A percentile compares a stretch with the other conserved stretches of the same genome.
Conservation (phyloP, 92 coral and sea anemone species). For the Porites divaricata region DNA sequence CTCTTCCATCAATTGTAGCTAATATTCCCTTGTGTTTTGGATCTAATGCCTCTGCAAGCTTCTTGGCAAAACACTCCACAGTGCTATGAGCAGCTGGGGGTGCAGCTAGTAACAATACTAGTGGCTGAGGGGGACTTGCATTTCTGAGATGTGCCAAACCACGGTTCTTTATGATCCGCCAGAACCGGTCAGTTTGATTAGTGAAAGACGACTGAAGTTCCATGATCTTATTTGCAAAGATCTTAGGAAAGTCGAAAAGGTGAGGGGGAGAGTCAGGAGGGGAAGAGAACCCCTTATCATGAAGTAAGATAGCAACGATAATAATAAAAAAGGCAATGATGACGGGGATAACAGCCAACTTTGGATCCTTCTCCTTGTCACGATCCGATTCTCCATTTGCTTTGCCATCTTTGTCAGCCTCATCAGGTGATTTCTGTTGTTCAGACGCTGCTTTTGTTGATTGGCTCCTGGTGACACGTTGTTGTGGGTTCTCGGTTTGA, state of each 20-base stretch:
- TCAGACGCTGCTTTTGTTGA: too few relatives aligned
- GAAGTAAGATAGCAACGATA: not conserved
- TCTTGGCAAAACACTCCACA: conserved; percentile 79
- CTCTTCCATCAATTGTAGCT: conserved; percentile 29
- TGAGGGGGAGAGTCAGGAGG: conserved; percentile 13
- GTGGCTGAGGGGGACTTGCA: conserved; percentile 62
- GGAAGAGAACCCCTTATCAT: too few relatives aligned
- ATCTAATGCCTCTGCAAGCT: conserved; percentile 62
- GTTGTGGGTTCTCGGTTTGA: too few relatives aligned
- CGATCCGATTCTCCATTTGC: too few relatives aligned
- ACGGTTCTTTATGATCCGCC: conserved; percentile 60
- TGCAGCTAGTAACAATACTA: conserved; percentile 76
- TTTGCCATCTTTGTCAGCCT: too few relatives aligned
- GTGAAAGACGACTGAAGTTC: conserved; percentile 56
- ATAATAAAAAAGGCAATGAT: not conserved
- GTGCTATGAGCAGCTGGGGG: conserved; percentile 59
- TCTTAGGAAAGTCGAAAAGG: conserved; percentile 35
- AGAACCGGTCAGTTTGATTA: conserved; percentile 74
- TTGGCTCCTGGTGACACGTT: too few relatives aligned
- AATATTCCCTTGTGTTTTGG: conserved; percentile 25
- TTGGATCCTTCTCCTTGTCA: too few relatives aligned
- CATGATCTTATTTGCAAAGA: conserved; percentile 50
- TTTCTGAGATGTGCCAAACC: conserved; percentile 66
- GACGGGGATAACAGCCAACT: not conserved
- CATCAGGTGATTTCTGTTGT: too few relatives aligned